Evolutionary conservation across 2,113 vertebrate genomes (phyloP), one percentile per base, ranked within the genome.

Genomic region (Eulacestoma nigropectus): DNA sequence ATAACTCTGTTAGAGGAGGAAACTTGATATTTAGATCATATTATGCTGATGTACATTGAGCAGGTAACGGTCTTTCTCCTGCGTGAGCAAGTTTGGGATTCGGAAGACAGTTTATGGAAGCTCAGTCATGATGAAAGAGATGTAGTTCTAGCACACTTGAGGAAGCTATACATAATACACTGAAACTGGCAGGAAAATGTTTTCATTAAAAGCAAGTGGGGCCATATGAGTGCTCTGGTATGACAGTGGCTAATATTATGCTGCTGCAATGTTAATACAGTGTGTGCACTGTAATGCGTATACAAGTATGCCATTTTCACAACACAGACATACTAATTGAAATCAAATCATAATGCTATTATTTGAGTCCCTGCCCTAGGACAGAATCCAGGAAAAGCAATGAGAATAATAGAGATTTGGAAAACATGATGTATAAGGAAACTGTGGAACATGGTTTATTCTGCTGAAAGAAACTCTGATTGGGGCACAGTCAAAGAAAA

Each of bases 211-310:
- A 60, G 46, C 26, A 35, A 11, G 4, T 46, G 14, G 25, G 25
- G 11, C 6, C 18, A 25, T 25, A 35, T 14, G 0, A 35, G 18
- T 10, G 0, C 10, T 73, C n/a, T 32, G 9, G 13, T 42, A 19
- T 62, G 57, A 47, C 19, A 72, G 7, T n/a, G 46, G 80, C 16
- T 23, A 79, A 74, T 33, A 39, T 56, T 26, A 47, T 3, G 4
- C 35, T 63, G 14, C 10, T 49, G 37, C 29, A 65, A 18, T 26
- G 42, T 14, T 16, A 49, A 9, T 5, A 25, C 13, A 29, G 16
- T 32, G 22, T 44, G 25, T 8, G 6, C 6, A 26, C 6, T 59
- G 35, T 42, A 81, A 56, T 56, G 15, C 10, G 30, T 41, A 39
- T 44, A 46, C 9, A 65, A 60, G 4, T 33, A 74, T 25, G 19